A percentile compares a stretch with the other conserved stretches of the same genome.
Conservation (phyloP, 2,888 invertebrate genomes). For the Salticus scenicus region DNA sequence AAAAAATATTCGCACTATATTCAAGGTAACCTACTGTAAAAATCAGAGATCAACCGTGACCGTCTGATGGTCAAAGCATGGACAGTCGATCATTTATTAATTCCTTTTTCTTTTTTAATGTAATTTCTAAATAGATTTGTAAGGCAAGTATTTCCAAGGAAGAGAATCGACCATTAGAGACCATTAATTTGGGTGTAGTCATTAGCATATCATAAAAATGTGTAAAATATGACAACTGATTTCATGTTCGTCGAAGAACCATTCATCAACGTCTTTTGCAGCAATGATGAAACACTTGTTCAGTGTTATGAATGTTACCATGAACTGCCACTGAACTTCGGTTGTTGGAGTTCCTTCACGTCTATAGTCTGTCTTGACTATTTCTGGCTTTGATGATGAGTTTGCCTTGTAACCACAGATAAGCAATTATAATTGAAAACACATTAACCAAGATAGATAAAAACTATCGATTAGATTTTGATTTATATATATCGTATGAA, state of each 20-base stretch:
- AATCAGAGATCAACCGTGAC: conserved; percentile 20
- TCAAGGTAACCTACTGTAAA: conserved; percentile 12
- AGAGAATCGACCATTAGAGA: background rate
- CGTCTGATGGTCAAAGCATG: conserved; percentile 11
- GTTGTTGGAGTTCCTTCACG: background rate
- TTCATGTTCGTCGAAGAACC: background rate
- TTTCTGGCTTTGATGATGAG: background rate
- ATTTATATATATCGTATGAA: too few relatives aligned
- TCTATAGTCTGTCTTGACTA: background rate
- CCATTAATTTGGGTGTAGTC: background rate
- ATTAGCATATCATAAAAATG: background rate
- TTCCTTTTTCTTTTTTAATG: background rate
- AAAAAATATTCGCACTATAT: background rate
- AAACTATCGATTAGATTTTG: too few relatives aligned
- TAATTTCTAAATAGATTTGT: background rate
- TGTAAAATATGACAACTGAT: background rate
- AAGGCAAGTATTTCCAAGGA: background rate
- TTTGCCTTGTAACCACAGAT: too few relatives aligned
- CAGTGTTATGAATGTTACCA: background rate
- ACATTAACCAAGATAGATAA: too few relatives aligned
- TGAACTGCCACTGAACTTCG: background rate
- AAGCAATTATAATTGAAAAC: too few relatives aligned
- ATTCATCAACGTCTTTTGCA: background rate
- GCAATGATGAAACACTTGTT: background rate
- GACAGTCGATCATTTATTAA: background rate